phyloP scores from a whole-genome alignment of 1,140 invertebrate genomes.

The Lethrus apterus region DNA sequence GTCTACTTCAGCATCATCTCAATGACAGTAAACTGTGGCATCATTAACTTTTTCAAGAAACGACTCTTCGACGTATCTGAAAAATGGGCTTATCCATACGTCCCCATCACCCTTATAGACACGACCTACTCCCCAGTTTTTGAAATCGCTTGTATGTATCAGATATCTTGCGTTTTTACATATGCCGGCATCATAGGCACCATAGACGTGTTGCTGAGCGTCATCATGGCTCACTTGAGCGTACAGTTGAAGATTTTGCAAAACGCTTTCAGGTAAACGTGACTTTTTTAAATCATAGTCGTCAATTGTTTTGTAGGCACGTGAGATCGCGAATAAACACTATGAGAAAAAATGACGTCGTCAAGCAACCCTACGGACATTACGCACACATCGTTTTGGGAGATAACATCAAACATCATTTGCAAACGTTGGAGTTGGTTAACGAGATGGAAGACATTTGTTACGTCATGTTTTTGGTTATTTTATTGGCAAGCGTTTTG shows the following conservation, averaged over 20 bases:
- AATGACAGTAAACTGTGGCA: conserved; percentile 7
- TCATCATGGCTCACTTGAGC: conserved; percentile 17
- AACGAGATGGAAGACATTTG: conserved; percentile 12
- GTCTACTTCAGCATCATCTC: conserved; percentile 10
- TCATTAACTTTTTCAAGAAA: conserved; percentile 1
- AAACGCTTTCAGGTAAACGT: conserved; percentile 9
- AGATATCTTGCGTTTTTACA: conserved; percentile 6
- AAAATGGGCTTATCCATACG: conserved; percentile 14
- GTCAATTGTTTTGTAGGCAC: not conserved
- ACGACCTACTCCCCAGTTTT: conserved; percentile 6
- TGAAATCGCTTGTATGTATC: conserved; percentile 14
- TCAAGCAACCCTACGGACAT: not conserved
- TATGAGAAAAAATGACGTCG: not conserved
- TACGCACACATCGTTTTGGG: conserved; percentile 11
- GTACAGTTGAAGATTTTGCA: conserved; percentile 17
- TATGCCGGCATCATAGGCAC: conserved; percentile 15
- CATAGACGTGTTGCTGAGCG: conserved; percentile 13
- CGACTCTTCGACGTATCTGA: conserved; percentile 3
- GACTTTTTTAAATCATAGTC: not conserved
- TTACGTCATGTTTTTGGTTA: conserved; percentile 13
- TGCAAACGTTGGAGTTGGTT: conserved; percentile 9
- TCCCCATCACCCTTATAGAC: conserved; percentile 10
- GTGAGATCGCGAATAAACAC: not conserved
- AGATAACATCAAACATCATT: conserved; percentile 13
- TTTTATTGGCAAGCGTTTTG: conserved; percentile 7